Conservation (phyloP, 2,888 invertebrate species). For the Furcula furcula region DNA sequence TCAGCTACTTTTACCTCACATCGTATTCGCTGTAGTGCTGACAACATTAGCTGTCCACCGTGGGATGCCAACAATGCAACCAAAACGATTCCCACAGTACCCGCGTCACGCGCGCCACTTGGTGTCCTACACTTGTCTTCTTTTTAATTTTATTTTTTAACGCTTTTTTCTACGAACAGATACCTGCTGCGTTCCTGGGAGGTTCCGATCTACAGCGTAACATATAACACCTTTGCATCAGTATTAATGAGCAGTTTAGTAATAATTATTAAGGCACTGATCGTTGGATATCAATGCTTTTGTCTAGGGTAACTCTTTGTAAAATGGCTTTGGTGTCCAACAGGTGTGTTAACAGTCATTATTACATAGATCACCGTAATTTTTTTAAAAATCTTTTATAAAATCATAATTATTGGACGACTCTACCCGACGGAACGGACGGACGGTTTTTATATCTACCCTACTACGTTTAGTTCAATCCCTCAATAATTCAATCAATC, state of each 20-base stretch:
- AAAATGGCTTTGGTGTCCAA: slow-evolving; percentile 22
- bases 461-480: too few species aligned
- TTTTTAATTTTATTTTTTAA: slow-evolving; percentile 36
- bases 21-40: too few species aligned
- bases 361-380: too few species aligned
- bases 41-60: too few species aligned
- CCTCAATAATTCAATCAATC: too few species aligned
- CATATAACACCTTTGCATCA: slow-evolving; percentile 3
- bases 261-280: not conserved
- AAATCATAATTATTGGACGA: too few species aligned
- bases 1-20: too few species aligned
- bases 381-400: too few species aligned
- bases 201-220: slow-evolving; percentile 13
- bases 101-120: slow-evolving; percentile 31
- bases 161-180: slow-evolving; percentile 28
- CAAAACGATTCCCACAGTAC: slow-evolving; percentile 28
- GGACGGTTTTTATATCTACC: too few species aligned
- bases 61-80: too few species aligned
- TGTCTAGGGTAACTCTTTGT: slow-evolving; percentile 10
- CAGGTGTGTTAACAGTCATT: too few species aligned
- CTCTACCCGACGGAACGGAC: too few species aligned
- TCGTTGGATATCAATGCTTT: slow-evolving; percentile 1
- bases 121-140: slow-evolving; percentile 37
- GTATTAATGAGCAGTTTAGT: not conserved
- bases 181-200: slow-evolving; percentile 43